Conservation (phyloP, 2,113 vertebrate species). For the Monarcha castaneiventris region DNA sequence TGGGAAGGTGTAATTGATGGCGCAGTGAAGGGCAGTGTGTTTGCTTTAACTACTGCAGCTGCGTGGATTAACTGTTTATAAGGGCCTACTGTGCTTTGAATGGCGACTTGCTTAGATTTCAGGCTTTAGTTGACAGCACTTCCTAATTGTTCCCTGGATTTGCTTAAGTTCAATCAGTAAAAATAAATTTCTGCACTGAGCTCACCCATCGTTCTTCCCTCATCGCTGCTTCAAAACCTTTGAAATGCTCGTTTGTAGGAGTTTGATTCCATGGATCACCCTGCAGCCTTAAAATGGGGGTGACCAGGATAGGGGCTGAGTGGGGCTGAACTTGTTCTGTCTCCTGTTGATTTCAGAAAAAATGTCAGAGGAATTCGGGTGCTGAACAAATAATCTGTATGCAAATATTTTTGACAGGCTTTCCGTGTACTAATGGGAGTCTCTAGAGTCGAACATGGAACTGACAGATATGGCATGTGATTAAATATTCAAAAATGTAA, state of each 20-base stretch:
- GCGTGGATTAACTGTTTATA: conserved; percentile 72
- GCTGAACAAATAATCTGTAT: background rate
- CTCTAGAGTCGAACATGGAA: background rate
- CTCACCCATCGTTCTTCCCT: conserved; percentile 54
- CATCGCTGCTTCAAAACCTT: background rate
- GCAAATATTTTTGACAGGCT: background rate
- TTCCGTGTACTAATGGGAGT: background rate
- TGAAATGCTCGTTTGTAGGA: background rate
- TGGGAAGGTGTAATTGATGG: conserved; percentile 80
- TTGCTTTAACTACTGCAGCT: conserved; percentile 80
- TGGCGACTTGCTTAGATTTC: conserved; percentile 74
- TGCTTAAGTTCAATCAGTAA: conserved; percentile 63
- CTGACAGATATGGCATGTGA: background rate
- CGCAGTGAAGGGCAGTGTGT: conserved; percentile 79
- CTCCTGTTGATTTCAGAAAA: background rate
- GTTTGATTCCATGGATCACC: background rate
- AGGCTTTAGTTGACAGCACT: conserved; percentile 72
- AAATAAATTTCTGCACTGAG: conserved; percentile 64
- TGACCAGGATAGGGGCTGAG: background rate
- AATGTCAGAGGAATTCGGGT: background rate
- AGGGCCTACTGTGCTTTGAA: conserved; percentile 72
- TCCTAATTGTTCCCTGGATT: conserved; percentile 70
- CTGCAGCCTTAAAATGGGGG: background rate
- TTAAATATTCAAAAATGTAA: background rate
- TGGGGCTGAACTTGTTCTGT: background rate